Conservation (phyloP, 1,140 invertebrate genomes). For the Drosophila lini region DNA sequence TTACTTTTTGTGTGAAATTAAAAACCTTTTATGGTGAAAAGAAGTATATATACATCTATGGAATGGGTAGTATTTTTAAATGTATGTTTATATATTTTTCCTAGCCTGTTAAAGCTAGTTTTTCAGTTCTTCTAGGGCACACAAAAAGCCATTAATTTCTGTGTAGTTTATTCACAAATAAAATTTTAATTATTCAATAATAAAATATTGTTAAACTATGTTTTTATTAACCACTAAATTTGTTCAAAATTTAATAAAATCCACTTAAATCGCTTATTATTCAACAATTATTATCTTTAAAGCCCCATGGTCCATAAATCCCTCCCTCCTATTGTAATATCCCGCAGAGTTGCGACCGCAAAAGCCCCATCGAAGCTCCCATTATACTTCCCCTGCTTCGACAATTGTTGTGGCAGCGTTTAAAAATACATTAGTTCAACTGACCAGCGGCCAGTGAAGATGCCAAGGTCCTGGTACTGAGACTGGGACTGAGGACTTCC, state of each 20-base stretch:
- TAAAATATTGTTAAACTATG: too few relatives aligned
- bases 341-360: slow-evolving; percentile 42
- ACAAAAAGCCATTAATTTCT: too few relatives aligned
- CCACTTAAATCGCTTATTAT: background rate
- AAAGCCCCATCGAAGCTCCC: slow-evolving; percentile 35
- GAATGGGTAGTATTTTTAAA: background rate
- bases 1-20: slow-evolving; percentile 23
- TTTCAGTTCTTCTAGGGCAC: too few relatives aligned
- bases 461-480: slow-evolving; percentile 1
- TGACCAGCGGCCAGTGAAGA: slow-evolving; percentile 33
- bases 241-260: background rate
- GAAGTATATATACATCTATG: background rate
- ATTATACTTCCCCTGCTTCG: slow-evolving; percentile 20
- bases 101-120: background rate
- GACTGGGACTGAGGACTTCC: too few relatives aligned
- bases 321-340: slow-evolving; percentile 33
- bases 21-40: slow-evolving; percentile 1
- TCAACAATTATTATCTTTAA: slow-evolving; percentile 19
- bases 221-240: too few relatives aligned
- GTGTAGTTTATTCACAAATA: too few relatives aligned
- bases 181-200: too few relatives aligned
- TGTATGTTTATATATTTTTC: background rate
- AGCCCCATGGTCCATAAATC: slow-evolving; percentile 12
- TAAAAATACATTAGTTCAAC: slow-evolving; percentile 75
- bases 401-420: slow-evolving; percentile 49